Evolutionary conservation across 2,113 vertebrate species (phyloP).

Genomic region (Terrapene triunguis): DNA sequence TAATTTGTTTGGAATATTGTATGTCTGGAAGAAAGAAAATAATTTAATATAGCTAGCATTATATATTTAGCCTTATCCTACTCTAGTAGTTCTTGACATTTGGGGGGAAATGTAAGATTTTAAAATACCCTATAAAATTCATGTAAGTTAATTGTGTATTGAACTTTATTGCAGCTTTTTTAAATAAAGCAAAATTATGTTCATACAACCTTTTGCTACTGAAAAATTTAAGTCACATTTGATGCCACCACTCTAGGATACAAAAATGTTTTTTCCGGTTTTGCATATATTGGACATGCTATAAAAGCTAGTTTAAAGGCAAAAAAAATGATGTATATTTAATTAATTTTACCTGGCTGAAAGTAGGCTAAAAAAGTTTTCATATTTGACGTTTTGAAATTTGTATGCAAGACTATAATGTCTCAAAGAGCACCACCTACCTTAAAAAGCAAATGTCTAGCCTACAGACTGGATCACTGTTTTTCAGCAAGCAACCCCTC

Average conservation of each 20-base stretch:
- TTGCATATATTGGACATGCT: neutral
- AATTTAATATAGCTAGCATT: neutral
- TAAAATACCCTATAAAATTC: neutral
- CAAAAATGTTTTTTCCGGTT: fast-evolving
- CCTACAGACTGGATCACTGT: neutral
- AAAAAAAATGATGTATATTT: neutral
- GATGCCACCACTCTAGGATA: neutral
- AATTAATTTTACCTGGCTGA: neutral
- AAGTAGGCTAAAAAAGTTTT: neutral
- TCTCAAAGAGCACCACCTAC: neutral
- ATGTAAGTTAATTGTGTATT: neutral
- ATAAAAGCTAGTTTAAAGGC: neutral
- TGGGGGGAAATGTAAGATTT: neutral
- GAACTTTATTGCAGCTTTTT: neutral
- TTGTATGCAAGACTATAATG: neutral
- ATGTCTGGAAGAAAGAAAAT: neutral
- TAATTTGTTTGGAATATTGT: neutral
- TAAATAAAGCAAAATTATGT: neutral
- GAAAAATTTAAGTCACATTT: neutral
- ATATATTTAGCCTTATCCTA: neutral
- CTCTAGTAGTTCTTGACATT: neutral
- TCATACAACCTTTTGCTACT: neutral
- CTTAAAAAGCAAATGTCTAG: neutral
- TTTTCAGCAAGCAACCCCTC: neutral
- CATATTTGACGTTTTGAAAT: neutral